These are phyloP conservation scores for Stenolophus ochropezus DNA, from an alignment of 2,888 invertebrate species.

Conservation along the genomic window DNA sequence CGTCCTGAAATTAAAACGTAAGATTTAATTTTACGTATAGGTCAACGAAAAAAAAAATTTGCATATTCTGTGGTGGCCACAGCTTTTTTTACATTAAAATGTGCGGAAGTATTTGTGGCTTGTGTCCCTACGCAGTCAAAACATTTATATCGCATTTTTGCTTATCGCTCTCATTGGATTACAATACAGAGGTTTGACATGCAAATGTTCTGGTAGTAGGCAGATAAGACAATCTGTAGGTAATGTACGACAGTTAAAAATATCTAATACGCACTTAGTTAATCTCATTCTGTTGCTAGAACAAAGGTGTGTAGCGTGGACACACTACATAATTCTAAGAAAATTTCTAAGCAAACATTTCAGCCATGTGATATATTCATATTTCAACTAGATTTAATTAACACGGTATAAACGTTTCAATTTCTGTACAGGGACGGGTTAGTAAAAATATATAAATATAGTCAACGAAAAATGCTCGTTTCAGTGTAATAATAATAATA, in stretches of 20 bases:
- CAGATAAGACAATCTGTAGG: constrained; percentile 4
- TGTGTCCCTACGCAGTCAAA: background rate
- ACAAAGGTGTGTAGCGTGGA: constrained; percentile 7
- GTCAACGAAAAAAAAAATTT: too few relatives aligned
- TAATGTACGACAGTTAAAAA: constrained; percentile 16
- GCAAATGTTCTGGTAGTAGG: constrained; percentile 12
- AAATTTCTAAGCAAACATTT: constrained; percentile 36
- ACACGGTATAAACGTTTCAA: background rate
- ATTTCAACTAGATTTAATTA: constrained; percentile 34
- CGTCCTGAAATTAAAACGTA: too few relatives aligned
- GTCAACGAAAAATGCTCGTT: too few relatives aligned
- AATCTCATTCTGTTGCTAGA: constrained; percentile 5
- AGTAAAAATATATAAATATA: too few relatives aligned
- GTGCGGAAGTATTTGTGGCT: too few relatives aligned
- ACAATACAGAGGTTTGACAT: constrained; percentile 3
- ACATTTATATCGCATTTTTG: background rate
- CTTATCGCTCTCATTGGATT: background rate
- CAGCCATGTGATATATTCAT: constrained; percentile 37
- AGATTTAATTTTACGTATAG: too few relatives aligned
- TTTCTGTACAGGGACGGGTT: background rate
- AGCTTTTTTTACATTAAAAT: too few relatives aligned
- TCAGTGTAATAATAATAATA: too few relatives aligned
- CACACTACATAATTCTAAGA: constrained; percentile 2
- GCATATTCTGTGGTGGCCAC: too few relatives aligned
- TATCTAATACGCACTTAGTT: constrained; percentile 17